Conservation (phyloP, 2,888 invertebrate species). For the Chrysina gloriosa region DNA sequence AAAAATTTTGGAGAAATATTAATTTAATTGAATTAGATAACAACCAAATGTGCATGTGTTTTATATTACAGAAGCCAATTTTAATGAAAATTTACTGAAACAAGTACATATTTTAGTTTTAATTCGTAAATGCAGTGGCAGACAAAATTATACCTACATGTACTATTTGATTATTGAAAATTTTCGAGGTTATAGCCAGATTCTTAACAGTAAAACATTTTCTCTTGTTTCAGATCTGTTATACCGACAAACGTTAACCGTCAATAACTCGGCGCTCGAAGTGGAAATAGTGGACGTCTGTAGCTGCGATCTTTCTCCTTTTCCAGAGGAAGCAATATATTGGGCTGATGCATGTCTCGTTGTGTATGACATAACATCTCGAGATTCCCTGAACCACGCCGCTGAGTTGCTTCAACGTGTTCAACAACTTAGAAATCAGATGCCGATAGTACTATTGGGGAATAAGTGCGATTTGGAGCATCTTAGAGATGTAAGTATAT, state of each 20-base stretch:
- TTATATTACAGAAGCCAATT: too few species aligned
- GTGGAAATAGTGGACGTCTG: constrained; percentile 85
- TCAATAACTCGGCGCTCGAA: constrained; percentile 78
- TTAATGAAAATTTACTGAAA: not conserved
- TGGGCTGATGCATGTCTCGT: constrained; percentile 85
- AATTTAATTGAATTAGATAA: too few species aligned
- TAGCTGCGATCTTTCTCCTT: constrained; percentile 69
- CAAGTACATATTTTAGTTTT: not conserved
- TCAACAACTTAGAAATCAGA: constrained; percentile 65
- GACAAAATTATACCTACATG: too few species aligned
- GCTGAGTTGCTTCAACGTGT: constrained; percentile 72
- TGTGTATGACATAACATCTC: constrained; percentile 82
- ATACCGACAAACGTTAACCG: constrained; percentile 79
- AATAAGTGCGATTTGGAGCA: constrained; percentile 86
- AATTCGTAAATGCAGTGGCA: not conserved
- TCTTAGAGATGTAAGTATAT: constrained; percentile 75
- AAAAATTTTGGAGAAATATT: not conserved
- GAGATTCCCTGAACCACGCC: constrained; percentile 77
- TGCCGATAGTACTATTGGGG: constrained; percentile 75
- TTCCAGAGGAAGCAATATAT: constrained; percentile 72
- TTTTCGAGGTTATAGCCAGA: too few species aligned
- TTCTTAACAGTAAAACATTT: too few species aligned
- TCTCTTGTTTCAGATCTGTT: constrained; percentile 75
- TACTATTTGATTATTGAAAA: too few species aligned
- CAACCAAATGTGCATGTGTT: too few species aligned